Evolutionary conservation across 2,888 invertebrate genomes (phyloP).

Genomic region (Rutpela maculata): DNA sequence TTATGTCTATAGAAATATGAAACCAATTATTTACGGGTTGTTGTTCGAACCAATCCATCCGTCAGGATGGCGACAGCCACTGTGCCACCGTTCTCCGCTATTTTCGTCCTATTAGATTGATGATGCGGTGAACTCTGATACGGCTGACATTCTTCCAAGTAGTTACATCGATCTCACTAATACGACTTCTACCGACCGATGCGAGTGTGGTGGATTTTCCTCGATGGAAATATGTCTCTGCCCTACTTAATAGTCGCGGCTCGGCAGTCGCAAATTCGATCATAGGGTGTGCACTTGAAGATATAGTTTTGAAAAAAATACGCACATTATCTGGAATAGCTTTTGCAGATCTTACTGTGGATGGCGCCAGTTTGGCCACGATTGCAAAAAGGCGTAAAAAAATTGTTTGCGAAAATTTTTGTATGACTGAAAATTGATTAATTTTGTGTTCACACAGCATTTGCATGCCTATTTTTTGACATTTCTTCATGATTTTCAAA

Average conservation of each 20-base stretch:
- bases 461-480: too few relatives aligned
- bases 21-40: constrained; percentile 55
- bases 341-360: too few relatives aligned
- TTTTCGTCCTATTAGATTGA: constrained; percentile 52
- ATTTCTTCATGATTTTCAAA: too few relatives aligned
- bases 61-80: constrained; percentile 29
- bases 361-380: too few relatives aligned
- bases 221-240: constrained; percentile 9
- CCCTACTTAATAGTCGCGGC: background rate
- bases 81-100: constrained; percentile 23
- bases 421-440: too few relatives aligned
- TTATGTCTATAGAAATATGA: constrained; percentile 54
- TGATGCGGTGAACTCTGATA: constrained; percentile 55
- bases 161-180: constrained; percentile 31
- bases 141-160: constrained; percentile 49
- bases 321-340: too few relatives aligned
- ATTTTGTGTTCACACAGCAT: too few relatives aligned
- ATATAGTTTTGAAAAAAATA: too few relatives aligned
- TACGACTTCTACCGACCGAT: constrained; percentile 21
- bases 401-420: too few relatives aligned
- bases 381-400: too few relatives aligned
- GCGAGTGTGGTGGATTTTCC: background rate
- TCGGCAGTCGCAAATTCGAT: background rate
- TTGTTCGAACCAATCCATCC: constrained; percentile 45
- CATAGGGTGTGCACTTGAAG: too few relatives aligned